Evolutionary conservation across 2,797 vertebrate species (phyloP).

Genomic region (Tiaroga cobitis): DNA sequence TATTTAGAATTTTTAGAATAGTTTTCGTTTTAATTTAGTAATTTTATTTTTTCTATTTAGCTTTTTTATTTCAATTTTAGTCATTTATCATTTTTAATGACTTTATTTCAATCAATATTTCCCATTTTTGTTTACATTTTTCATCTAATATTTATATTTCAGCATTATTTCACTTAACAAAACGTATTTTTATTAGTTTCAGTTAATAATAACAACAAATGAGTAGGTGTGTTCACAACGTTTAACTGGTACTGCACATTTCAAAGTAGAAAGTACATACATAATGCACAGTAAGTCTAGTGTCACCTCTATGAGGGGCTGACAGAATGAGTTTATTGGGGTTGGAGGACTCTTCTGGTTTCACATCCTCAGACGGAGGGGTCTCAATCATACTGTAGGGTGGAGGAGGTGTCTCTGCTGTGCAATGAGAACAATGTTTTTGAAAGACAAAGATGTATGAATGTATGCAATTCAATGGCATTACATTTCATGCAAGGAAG

Average conservation of each 20-base stretch:
- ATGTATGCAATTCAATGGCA: neutral
- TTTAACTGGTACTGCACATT: neutral
- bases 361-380: constrained; percentile 80
- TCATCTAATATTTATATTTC: neutral
- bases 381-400: constrained; percentile 88
- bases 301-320: constrained; percentile 82
- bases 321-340: constrained; percentile 84
- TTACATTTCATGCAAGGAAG: neutral
- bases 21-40: too few species aligned
- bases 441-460: neutral
- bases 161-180: neutral
- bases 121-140: neutral
- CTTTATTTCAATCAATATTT: neutral
- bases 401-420: constrained; percentile 87
- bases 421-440: neutral
- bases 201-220: neutral
- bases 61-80: neutral
- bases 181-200: neutral
- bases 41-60: neutral
- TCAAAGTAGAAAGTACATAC: too few species aligned
- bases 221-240: neutral
- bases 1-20: neutral
- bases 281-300: constrained; percentile 42
- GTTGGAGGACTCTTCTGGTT: constrained; percentile 79
- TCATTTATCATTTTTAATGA: neutral